Evolutionary conservation across 2,888 invertebrate genomes (phyloP).

Genomic region (Drosophila algonquin): DNA sequence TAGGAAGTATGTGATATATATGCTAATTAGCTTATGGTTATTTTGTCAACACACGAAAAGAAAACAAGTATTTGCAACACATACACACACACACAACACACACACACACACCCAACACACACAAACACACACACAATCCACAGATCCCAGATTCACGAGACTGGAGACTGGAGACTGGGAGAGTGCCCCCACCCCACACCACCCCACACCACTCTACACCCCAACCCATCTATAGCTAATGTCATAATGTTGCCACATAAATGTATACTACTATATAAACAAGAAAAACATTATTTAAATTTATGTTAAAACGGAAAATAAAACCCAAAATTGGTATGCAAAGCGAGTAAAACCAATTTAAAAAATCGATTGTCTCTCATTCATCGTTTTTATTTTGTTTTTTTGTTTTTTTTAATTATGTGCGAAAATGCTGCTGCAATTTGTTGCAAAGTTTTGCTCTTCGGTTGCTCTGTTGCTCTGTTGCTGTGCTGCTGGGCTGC

Average conservation of each 20-base stretch:
- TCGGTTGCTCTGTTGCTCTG: not conserved
- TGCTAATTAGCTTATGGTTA: conserved; percentile 60
- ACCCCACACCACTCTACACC: too few species aligned
- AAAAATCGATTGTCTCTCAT: conserved; percentile 17
- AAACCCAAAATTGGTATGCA: conserved; percentile 37
- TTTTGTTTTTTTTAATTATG: not conserved
- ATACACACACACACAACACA: conserved; percentile 52
- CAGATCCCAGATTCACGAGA: not conserved
- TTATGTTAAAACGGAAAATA: conserved; percentile 29
- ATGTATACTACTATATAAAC: conserved; percentile 35
- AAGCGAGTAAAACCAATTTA: conserved; percentile 39
- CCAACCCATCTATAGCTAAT: conserved; percentile 23
- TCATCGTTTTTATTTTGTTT: not conserved
- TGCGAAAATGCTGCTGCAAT: not conserved
- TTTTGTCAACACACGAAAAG: conserved; percentile 72
- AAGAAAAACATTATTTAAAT: conserved; percentile 29
- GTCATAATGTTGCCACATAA: conserved; percentile 42
- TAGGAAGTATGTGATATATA: conserved; percentile 82
- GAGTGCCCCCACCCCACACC: conserved; percentile 2
- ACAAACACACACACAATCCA: conserved; percentile 5
- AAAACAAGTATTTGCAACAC: conserved; percentile 47
- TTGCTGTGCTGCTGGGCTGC: too few species aligned
- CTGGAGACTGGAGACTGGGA: not conserved
- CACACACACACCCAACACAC: conserved; percentile 40
- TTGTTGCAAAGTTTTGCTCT: not conserved